Evolutionary conservation across 2,888 invertebrate genomes (phyloP).

Genomic region (Beris chalybata): DNA sequence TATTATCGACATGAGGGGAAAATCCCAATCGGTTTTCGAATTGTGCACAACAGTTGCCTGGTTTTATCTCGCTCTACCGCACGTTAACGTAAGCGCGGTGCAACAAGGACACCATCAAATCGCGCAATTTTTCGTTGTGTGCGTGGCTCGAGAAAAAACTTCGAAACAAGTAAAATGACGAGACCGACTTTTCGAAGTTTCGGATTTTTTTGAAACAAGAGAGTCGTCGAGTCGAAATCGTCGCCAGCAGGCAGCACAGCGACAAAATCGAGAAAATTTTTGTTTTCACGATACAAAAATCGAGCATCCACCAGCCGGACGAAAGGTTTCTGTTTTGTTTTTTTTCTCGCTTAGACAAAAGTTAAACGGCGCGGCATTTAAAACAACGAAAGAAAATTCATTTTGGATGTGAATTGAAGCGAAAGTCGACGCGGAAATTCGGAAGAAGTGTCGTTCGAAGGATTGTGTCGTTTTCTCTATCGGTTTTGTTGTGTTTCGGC

Average conservation of each 20-base stretch:
- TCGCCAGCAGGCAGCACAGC: constrained; percentile 7
- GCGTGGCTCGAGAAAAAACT: not conserved
- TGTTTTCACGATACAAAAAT: constrained; percentile 3
- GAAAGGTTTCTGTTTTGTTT: too few species aligned
- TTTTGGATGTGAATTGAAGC: too few species aligned
- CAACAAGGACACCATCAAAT: not conserved
- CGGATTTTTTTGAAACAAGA: constrained; percentile 26
- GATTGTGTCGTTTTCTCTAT: too few species aligned
- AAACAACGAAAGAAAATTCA: too few species aligned
- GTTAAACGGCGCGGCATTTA: constrained; percentile 4
- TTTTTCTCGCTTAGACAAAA: too few species aligned
- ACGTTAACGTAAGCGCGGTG: not conserved
- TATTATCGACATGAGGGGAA: constrained; percentile 5
- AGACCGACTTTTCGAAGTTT: constrained; percentile 19
- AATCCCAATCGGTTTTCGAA: not conserved
- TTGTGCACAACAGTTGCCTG: too few species aligned
- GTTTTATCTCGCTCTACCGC: too few species aligned
- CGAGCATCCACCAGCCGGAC: not conserved
- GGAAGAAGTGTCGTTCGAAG: not conserved
- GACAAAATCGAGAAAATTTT: constrained; percentile 11
- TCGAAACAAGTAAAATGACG: not conserved
- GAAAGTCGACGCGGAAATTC: constrained; percentile 1
- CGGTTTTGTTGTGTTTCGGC: not conserved
- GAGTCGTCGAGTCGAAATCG: constrained; percentile 16
- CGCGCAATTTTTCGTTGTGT: not conserved